Base-by-base conservation (phyloP, 1,140 invertebrate species). In the Saccostrea cuccullata region DNA sequence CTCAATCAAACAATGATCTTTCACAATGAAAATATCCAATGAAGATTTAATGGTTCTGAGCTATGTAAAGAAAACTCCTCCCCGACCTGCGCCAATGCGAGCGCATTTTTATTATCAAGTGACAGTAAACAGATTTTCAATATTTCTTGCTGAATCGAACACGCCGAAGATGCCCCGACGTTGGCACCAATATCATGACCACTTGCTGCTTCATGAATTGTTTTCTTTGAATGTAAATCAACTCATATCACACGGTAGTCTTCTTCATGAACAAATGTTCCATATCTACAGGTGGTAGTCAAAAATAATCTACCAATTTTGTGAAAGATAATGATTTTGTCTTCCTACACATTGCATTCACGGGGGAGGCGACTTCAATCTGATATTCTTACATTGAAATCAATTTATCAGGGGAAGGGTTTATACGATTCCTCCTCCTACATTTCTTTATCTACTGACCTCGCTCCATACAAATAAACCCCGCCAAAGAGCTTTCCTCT, bases 221-320 rank as follows among this genome's bases (percentile, higher is more conserved):
- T 77, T 77, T 77, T 77, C 70, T 77, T 77, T 77, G 70, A 77
- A 77, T 77, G 70, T 77, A 77, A 77, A 77, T 77, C 70, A 77
- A 26, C 15, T 36, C 23, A 11, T 77, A 77, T 77, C 70, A 77
- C 70, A 77, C 30, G 4, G 23, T 26, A 30, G 70, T 77, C 13
- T 36, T 36, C 70, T 77, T 26, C 26, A 15, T 77, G 70, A 30
- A 77, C 70, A 36, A n/a, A 77, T 26, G 26, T 77, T 26, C 70
- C 30, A 26, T 77, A 77, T 9, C 70, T 77, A 77, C 70, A 77
- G 70, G 70, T 77, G 70, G 70, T 77, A 30, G 70, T 77, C 70
- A 77, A 77, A 77, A 77, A 77, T 36, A 77, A 77, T 77, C 70
- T 30, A 77, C 70, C 70, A 77, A 77, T 26, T 77, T 77, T 77